Conservation (phyloP, 2,113 vertebrate species). For the Cervus canadensis region DNA sequence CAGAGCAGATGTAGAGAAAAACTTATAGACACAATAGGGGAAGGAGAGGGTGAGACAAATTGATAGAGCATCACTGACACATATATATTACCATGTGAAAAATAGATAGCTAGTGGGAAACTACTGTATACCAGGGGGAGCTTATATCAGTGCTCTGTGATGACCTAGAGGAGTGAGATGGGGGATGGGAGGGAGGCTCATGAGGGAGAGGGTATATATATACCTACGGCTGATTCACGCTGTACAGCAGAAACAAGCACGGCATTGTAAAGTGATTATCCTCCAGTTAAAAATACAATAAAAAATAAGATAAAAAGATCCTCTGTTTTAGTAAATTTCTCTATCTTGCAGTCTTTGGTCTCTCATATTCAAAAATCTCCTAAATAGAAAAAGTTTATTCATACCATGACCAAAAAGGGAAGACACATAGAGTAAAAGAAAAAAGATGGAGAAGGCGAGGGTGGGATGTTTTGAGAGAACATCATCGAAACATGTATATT, state of each 20-base stretch:
- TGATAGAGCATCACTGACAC: background rate
- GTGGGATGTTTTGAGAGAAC: no score
- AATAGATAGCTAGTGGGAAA: background rate
- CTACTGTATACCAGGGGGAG: background rate
- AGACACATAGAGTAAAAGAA: background rate
- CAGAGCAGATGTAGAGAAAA: background rate
- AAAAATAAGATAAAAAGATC: background rate
- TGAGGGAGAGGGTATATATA: background rate
- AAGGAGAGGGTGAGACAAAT: background rate
- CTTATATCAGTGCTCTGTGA: background rate
- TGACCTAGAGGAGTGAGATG: background rate
- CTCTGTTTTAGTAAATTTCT: background rate
- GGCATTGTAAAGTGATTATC: background rate
- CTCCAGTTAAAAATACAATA: background rate
- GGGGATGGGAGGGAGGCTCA: background rate
- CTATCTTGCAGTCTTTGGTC: background rate
- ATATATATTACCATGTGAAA: background rate
- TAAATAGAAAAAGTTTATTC: background rate
- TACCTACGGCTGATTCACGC: background rate
- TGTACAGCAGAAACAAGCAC: background rate
- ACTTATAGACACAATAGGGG: background rate
- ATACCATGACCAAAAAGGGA: background rate
- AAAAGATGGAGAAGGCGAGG: background rate
- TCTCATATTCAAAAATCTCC: background rate
- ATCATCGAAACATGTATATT: no score